phyloP scores from a whole-genome alignment of 2,888 invertebrate genomes.

The Chrysomela aeneicollis region DNA sequence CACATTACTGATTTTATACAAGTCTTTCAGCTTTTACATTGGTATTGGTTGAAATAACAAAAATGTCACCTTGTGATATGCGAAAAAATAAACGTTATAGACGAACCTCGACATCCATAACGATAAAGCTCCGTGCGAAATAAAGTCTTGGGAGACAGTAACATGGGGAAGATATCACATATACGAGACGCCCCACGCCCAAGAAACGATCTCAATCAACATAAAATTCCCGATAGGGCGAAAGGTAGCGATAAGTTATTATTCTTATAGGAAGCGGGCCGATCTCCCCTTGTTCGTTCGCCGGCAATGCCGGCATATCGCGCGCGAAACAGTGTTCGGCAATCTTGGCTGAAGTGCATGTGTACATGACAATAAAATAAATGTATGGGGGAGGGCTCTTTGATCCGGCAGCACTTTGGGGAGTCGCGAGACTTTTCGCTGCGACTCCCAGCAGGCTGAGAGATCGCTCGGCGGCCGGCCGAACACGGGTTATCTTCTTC shows the following conservation, averaged over 20 bases:
- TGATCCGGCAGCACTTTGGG: conserved; percentile 56
- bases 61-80: too few species aligned
- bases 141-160: too few species aligned
- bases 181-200: not conserved
- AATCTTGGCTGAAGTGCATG: conserved; percentile 60
- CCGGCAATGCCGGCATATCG: conserved; percentile 46
- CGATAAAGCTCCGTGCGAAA: too few species aligned
- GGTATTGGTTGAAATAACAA: too few species aligned
- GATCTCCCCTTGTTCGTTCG: conserved; percentile 35
- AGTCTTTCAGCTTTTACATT: too few species aligned
- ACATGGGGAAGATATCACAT: not conserved
- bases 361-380: conserved; percentile 61
- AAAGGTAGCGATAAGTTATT: conserved; percentile 47
- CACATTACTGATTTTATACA: too few species aligned
- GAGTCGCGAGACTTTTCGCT: conserved; percentile 48
- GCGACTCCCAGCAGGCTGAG: conserved; percentile 43
- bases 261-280: conserved; percentile 47
- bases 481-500: not conserved
- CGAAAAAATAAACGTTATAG: too few species aligned
- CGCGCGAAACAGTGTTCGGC: conserved; percentile 51
- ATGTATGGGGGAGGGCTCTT: conserved; percentile 58
- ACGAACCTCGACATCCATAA: too few species aligned
- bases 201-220: conserved; percentile 34
- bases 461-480: not conserved
- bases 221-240: conserved; percentile 39